These are phyloP conservation scores for Lasiurus cinereus DNA, from an alignment of 2,113 vertebrate genomes.

Conservation along the genomic window DNA sequence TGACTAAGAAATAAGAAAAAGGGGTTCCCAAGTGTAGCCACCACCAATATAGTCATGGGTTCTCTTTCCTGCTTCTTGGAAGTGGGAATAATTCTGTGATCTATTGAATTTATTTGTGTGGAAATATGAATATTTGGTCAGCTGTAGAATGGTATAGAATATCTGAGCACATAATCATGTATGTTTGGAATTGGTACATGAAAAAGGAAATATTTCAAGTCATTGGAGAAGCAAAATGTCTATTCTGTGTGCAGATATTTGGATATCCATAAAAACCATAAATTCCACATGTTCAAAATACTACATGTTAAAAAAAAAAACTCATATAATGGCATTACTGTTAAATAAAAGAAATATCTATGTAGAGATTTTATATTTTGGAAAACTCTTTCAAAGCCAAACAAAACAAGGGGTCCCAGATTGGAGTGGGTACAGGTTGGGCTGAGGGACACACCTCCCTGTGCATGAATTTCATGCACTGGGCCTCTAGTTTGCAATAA, in stretches of 20 bases:
- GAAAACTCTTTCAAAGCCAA: background rate
- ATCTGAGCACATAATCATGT: background rate
- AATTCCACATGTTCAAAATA: background rate
- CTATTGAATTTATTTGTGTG: background rate
- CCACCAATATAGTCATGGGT: rapidly evolving
- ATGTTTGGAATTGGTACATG: background rate
- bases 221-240: background rate
- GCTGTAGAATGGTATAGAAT: background rate
- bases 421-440: no score
- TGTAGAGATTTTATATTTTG: background rate
- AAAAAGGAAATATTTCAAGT: background rate
- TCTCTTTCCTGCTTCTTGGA: background rate
- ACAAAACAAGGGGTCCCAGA: background rate
- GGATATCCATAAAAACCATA: background rate
- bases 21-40: background rate
- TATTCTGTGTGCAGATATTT: background rate
- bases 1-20: background rate
- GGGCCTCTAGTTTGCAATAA: background rate
- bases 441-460: no score
- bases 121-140: constrained; percentile 49
- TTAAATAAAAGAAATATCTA: background rate
- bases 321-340: background rate
- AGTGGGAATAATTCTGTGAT: background rate
- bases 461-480: no score
- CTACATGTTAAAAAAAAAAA: background rate